These are phyloP conservation scores for Steinernema hermaphroditum DNA, from an alignment of 2,888 invertebrate genomes.

Conservation along the genomic window DNA sequence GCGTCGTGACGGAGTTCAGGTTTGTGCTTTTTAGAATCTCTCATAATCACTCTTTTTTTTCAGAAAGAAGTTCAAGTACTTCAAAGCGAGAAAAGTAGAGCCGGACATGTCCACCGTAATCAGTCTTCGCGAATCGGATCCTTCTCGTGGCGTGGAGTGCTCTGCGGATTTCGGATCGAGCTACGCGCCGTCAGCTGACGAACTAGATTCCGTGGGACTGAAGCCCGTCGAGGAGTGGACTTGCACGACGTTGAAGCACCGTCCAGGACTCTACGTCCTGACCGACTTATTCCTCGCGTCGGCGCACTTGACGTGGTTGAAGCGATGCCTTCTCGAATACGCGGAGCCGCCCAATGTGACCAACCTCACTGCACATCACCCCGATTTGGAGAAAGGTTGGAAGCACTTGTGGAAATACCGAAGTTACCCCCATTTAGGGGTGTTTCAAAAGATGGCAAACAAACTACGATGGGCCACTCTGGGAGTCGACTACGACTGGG, in stretches of 20 bases:
- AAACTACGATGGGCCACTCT: slow-evolving; percentile 89
- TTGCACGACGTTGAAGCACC: slow-evolving; percentile 44
- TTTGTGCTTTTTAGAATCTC: neutral
- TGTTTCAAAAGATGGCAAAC: slow-evolving; percentile 50
- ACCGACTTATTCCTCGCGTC: slow-evolving; percentile 59
- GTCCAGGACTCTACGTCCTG: slow-evolving; percentile 55
- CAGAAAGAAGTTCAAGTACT: slow-evolving; percentile 79
- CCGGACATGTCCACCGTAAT: slow-evolving; percentile 75
- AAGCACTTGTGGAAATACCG: too few relatives aligned
- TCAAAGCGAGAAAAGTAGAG: slow-evolving; percentile 75
- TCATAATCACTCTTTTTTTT: slow-evolving; percentile 69
- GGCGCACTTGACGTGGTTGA: slow-evolving; percentile 67
- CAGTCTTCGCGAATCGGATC: slow-evolving; percentile 68
- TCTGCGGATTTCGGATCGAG: neutral
- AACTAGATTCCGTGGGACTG: slow-evolving; percentile 19
- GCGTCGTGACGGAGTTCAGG: slow-evolving; percentile 2
- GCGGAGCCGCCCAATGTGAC: slow-evolving; percentile 67
- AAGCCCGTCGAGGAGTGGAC: slow-evolving; percentile 45
- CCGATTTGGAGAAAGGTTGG: slow-evolving; percentile 36
- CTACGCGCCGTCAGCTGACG: neutral
- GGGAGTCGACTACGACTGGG: slow-evolving; percentile 98
- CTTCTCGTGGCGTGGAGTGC: slow-evolving; percentile 34
- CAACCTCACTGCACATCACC: slow-evolving; percentile 67
- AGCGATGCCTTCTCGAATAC: slow-evolving; percentile 67
- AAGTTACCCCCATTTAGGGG: slow-evolving; percentile 34